These are phyloP conservation scores for Sardina pilchardus DNA, from an alignment of 2,113 vertebrate genomes.

Conservation along the genomic window DNA sequence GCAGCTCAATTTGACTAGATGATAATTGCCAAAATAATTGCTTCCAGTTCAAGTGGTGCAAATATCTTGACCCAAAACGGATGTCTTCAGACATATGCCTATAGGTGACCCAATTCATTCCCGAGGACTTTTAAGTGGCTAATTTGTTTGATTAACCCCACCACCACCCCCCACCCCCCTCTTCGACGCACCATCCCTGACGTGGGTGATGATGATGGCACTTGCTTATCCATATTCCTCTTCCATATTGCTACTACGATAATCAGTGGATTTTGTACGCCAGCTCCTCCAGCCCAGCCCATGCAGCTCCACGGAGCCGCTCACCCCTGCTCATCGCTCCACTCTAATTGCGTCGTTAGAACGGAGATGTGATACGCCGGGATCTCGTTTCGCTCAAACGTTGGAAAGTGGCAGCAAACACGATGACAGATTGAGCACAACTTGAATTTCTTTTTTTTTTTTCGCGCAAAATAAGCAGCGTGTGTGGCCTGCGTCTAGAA, in stretches of 20 bases:
- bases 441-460: background rate
- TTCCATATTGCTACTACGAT: background rate
- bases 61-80: background rate
- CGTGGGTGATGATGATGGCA: background rate
- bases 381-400: background rate
- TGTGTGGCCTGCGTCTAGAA: background rate
- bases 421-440: conserved; percentile 16
- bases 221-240: background rate
- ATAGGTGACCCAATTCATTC: conserved; percentile 9
- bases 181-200: background rate
- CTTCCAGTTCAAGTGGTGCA: background rate
- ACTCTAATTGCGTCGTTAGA: background rate
- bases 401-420: conserved; percentile 1
- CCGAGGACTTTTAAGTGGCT: background rate
- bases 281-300: background rate
- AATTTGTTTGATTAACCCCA: background rate
- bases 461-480: background rate
- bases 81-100: background rate
- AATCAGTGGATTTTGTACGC: background rate
- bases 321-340: background rate
- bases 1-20: background rate
- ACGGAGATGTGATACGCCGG: background rate
- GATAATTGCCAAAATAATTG: background rate
- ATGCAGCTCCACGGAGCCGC: background rate
- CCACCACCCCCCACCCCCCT: background rate